Evolutionary conservation across 2,888 invertebrate species (phyloP).

Genomic region (Clanis bilineata): DNA sequence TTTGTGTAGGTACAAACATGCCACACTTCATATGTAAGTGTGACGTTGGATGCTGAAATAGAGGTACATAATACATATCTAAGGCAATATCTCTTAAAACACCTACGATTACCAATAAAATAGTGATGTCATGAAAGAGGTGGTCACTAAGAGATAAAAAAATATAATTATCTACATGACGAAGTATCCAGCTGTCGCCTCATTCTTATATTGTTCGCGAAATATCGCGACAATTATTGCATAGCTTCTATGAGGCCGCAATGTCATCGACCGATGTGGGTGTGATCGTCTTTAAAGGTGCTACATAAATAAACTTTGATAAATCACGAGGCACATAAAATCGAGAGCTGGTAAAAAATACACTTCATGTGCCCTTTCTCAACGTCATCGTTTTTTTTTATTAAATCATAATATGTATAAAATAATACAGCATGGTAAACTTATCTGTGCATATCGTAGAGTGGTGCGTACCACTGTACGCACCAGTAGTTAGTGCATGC

Average conservation of each 20-base stretch:
- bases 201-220: neutral
- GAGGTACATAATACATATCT: neutral
- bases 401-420: no score
- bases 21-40: no score
- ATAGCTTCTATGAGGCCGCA: constrained; percentile 42
- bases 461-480: no score
- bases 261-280: constrained; percentile 53
- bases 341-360: neutral
- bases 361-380: neutral
- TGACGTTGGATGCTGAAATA: no score
- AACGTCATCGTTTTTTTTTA: neutral
- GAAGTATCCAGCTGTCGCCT: neutral
- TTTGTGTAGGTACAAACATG: no score
- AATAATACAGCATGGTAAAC: no score
- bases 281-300: constrained; percentile 48
- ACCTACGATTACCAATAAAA: neutral
- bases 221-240: neutral
- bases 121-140: neutral
- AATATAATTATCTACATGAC: neutral
- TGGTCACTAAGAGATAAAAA: neutral
- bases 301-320: neutral
- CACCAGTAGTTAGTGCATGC: no score
- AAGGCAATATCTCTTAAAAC: neutral
- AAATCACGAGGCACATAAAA: neutral
- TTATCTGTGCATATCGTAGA: no score